Evolutionary conservation across 2,888 invertebrate genomes (phyloP).

Genomic region (Drosophila antonietae): DNA sequence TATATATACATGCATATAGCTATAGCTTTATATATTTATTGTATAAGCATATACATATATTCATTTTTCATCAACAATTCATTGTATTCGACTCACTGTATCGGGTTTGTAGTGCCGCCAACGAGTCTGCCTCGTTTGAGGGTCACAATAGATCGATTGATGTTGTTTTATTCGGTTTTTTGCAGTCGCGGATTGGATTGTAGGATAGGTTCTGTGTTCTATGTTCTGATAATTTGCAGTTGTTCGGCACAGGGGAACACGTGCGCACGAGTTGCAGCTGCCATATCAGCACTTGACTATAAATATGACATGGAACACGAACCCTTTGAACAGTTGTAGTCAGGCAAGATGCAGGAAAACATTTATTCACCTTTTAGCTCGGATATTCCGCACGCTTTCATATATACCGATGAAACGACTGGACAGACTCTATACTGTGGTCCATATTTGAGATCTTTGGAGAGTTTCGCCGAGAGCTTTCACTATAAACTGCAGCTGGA

Average conservation of each 20-base stretch:
- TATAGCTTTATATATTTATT: not conserved
- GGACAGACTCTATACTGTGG: conserved; percentile 44
- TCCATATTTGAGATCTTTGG: conserved; percentile 60
- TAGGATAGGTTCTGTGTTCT: not conserved
- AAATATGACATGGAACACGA: conserved; percentile 45
- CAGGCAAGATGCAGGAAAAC: conserved; percentile 38
- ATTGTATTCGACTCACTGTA: conserved; percentile 1
- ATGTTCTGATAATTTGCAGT: conserved; percentile 46
- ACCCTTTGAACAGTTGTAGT: conserved; percentile 34
- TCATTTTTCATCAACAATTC: not conserved
- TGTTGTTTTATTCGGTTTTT: conserved; percentile 52
- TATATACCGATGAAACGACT: conserved; percentile 37
- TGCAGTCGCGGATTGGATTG: conserved; percentile 37
- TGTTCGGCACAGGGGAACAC: conserved; percentile 11
- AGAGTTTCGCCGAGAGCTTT: conserved; percentile 61
- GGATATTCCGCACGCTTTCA: conserved; percentile 71
- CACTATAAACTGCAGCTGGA: conserved; percentile 63
- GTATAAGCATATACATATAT: not conserved
- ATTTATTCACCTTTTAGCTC: conserved; percentile 57
- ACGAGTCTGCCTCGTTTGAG: conserved; percentile 50
- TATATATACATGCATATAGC: not conserved
- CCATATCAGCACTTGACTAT: conserved; percentile 32
- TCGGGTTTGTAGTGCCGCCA: conserved; percentile 34
- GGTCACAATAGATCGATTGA: conserved; percentile 38
- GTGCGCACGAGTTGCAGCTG: not conserved